Conservation (phyloP, 2,888 invertebrate genomes). For the Tryphoninae sp. region DNA sequence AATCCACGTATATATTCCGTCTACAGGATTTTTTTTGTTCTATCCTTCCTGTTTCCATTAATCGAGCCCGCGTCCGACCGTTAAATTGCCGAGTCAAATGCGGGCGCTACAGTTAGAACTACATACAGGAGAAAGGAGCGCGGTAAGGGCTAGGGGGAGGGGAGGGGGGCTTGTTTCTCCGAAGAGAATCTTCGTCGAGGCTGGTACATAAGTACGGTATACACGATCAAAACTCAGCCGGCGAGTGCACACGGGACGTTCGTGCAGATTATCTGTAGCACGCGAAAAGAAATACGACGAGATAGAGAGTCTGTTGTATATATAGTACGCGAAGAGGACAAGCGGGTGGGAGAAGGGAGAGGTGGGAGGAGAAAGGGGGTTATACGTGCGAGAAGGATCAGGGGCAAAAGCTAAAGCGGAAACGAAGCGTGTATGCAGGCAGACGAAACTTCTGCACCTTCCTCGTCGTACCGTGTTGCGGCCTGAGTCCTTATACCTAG, state of each 20-base stretch:
- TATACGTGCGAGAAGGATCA: constrained; percentile 21
- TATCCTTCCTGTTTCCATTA: constrained; percentile 19
- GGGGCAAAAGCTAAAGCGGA: constrained; percentile 37
- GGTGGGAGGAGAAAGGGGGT: constrained; percentile 14
- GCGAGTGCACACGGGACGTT: constrained; percentile 53
- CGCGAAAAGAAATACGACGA: constrained; percentile 56
- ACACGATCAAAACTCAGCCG: constrained; percentile 35
- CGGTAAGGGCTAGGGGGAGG: too few species aligned
- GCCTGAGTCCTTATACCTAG: constrained; percentile 37
- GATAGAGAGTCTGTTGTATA: constrained; percentile 45
- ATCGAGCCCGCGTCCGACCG: constrained; percentile 48
- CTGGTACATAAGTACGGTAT: constrained; percentile 10
- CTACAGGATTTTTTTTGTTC: background rate
- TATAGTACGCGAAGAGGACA: constrained; percentile 2
- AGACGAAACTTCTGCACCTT: constrained; percentile 45
- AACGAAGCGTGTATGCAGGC: constrained; percentile 46
- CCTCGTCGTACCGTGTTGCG: constrained; percentile 41
- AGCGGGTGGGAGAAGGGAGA: constrained; percentile 1
- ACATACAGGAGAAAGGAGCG: constrained; percentile 1
- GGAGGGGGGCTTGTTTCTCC: background rate
- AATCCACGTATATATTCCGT: background rate
- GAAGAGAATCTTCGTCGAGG: constrained; percentile 18
- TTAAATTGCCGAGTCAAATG: constrained; percentile 57
- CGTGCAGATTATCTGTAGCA: constrained; percentile 60
- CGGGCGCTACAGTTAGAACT: constrained; percentile 33